These are phyloP conservation scores for Spondyliosoma cantharus DNA, from an alignment of 2,797 vertebrate genomes.

Conservation along the genomic window DNA sequence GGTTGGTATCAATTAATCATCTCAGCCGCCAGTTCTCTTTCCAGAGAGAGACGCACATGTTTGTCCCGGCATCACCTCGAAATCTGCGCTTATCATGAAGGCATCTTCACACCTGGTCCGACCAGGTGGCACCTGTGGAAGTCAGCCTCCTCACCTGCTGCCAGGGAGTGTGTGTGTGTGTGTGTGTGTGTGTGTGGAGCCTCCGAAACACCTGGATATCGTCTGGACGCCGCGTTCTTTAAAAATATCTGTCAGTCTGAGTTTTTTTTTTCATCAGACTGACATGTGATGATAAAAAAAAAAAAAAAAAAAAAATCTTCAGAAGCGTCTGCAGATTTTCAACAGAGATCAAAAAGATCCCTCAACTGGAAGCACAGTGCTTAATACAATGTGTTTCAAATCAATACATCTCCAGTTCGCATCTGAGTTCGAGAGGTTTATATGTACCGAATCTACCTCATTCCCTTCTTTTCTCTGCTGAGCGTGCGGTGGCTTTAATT, in stretches of 20 bases:
- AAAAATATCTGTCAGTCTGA: conserved; percentile 35
- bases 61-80: conserved; percentile 47
- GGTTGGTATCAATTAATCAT: conserved; percentile 29
- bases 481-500: conserved; percentile 50
- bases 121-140: conserved; percentile 56
- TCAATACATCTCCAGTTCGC: conserved; percentile 50
- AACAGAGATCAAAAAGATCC: conserved; percentile 48
- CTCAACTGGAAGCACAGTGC: conserved; percentile 38
- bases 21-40: conserved; percentile 7
- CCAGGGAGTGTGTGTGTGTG: conserved; percentile 2
- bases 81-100: conserved; percentile 42
- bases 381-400: conserved; percentile 65
- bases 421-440: conserved; percentile 28
- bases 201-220: conserved; percentile 59
- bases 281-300: conserved; percentile 42
- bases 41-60: conserved; percentile 7
- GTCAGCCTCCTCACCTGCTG: conserved; percentile 43
- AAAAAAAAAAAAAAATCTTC: neutral
- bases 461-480: conserved; percentile 40
- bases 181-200: conserved; percentile 14
- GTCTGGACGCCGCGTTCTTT: conserved; percentile 49
- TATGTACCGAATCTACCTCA: conserved; percentile 30
- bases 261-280: conserved; percentile 21
- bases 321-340: conserved; percentile 27
- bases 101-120: conserved; percentile 57